Conservation (phyloP, 1,140 invertebrate genomes). For the Radopholus similis region DNA sequence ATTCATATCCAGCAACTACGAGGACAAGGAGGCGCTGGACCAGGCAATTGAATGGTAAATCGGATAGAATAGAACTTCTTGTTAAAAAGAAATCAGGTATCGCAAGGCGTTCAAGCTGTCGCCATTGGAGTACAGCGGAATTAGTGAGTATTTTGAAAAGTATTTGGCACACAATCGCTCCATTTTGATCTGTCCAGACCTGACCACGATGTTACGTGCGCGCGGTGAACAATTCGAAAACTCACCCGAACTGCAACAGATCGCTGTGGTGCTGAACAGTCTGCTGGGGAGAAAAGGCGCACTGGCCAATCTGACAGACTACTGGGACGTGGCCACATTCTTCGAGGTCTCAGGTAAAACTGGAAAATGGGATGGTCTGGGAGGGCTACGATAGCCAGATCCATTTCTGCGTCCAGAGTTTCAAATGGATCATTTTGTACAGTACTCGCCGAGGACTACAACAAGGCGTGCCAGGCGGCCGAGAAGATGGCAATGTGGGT, state of each 20-base stretch:
- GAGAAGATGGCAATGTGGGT: conserved; percentile 95
- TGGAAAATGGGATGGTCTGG: not conserved
- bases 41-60: conserved; percentile 84
- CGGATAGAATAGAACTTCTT: conserved; percentile 1
- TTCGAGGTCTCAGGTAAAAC: conserved; percentile 82
- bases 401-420: conserved; percentile 17
- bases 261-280: conserved; percentile 89
- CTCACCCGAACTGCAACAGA: conserved; percentile 82
- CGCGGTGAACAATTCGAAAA: conserved; percentile 89
- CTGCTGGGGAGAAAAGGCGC: conserved; percentile 96
- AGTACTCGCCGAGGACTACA: conserved; percentile 91
- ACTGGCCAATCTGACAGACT: conserved; percentile 83
- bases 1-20: conserved; percentile 90
- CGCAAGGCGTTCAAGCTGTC: conserved; percentile 94
- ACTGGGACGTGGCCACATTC: conserved; percentile 99
- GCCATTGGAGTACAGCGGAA: conserved; percentile 97
- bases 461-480: conserved; percentile 92
- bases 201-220: conserved; percentile 94
- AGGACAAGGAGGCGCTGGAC: conserved; percentile 79
- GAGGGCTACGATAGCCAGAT: no score
- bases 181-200: conserved; percentile 63
- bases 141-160: conserved; percentile 65
- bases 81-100: conserved; percentile 67
- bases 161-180: not conserved
- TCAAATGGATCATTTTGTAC: not conserved